These are phyloP conservation scores for Melanerpes formicivorus DNA, from an alignment of 2,113 vertebrate species.

Conservation along the genomic window DNA sequence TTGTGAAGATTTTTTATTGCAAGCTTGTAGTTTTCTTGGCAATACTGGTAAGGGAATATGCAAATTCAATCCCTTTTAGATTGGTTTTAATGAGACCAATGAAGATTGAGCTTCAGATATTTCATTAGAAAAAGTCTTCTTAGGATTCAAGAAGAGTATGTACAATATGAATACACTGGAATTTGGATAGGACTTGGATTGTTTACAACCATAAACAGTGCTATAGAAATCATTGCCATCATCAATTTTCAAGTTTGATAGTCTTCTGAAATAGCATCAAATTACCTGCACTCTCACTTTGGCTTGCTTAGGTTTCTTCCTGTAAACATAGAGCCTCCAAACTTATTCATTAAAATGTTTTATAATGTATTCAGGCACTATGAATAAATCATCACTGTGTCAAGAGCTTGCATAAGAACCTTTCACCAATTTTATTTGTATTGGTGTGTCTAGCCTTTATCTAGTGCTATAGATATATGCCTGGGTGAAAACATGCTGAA, in stretches of 20 bases:
- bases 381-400: background rate
- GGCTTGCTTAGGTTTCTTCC: background rate
- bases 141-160: background rate
- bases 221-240: background rate
- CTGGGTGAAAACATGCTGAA: background rate
- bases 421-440: background rate
- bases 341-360: background rate
- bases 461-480: background rate
- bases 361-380: background rate
- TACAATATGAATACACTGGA: background rate
- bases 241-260: background rate
- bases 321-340: background rate
- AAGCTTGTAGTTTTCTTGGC: background rate
- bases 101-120: background rate
- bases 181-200: background rate
- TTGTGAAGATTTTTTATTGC: background rate
- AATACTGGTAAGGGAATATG: background rate
- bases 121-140: background rate
- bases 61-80: background rate
- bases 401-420: rapidly evolving
- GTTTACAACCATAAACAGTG: background rate
- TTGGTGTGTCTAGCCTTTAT: background rate
- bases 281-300: background rate
- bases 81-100: background rate
- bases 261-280: background rate